Conservation (phyloP, 2,113 vertebrate genomes). For the Microcebus griseorufus region DNA sequence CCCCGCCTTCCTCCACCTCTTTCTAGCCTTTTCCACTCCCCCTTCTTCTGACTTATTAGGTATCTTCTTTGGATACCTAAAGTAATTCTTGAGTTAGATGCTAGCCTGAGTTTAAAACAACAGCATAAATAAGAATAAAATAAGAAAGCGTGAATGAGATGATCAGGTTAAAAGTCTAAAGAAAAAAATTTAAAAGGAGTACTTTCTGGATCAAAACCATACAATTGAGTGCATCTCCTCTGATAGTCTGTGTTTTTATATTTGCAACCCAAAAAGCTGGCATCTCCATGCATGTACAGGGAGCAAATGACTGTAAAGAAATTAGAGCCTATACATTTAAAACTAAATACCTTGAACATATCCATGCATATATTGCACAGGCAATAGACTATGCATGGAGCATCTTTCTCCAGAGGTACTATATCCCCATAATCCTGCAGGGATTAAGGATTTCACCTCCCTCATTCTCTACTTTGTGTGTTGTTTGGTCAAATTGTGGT, state of each 20-base stretch:
- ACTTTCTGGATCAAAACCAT: neutral
- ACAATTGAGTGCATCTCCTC: neutral
- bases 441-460: neutral
- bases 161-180: neutral
- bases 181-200: neutral
- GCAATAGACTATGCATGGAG: neutral
- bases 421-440: neutral
- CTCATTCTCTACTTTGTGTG: constrained; percentile 7
- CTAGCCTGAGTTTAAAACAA: constrained; percentile 16
- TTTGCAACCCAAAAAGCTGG: neutral
- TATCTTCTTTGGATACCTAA: constrained; percentile 19
- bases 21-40: neutral
- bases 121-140: neutral
- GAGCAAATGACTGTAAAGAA: neutral
- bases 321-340: neutral
- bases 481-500: constrained; percentile 29
- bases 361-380: neutral
- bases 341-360: neutral
- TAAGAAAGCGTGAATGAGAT: neutral
- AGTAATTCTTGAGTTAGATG: neutral
- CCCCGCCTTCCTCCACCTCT: neutral
- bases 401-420: neutral
- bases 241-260: neutral
- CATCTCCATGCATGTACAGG: neutral
- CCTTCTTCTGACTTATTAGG: neutral